Evolutionary conservation across 2,113 vertebrate genomes (phyloP), one percentile per base, ranked within the genome.

Genomic region (Boleophthalmus pectinirostris): DNA sequence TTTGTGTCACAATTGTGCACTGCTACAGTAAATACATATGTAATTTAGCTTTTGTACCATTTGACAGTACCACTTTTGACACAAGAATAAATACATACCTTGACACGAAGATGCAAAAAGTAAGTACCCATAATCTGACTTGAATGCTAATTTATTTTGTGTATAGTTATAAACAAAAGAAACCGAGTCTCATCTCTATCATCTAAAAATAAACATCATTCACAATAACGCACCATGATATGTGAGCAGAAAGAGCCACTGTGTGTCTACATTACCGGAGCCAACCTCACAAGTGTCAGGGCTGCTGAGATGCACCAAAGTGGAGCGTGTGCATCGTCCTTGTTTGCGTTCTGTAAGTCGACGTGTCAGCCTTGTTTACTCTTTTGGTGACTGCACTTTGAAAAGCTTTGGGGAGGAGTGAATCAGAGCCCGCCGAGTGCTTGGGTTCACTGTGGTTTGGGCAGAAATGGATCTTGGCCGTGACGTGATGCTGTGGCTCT

Each of bases 341-440:
- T 78, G 71, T 85, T 88, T 86, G 67, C 67, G 57, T 82, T 82
- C 63, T 74, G 45, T 61, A 81, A 80, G 68, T 66, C 33, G 58
- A 72, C 69, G 73, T 71, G 70, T 53, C 72, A 58, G 75, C 63
- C 64, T 73, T 76, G 81, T 85, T 85, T 88, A 79, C 81, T 70
- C 71, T 81, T 29, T 85, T 76, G 63, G 43, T 78, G 85, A 85
- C 84, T 89, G 70, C 53, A 73, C 79, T 84, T 84, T 74, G 79
- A 80, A 75, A 72, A 71, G 80, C 64, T 72, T 29, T 68, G 77
- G 82, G 82, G 87, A 80, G 74, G 68, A 82, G 70, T 90, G 85
- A 92, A 87, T 90, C 88, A 90, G 68, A 74, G 80, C 79, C 75
- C 81, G 21, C 66, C 66, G 51, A 78, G 75, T 68, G 77, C 82